Percentiles rank a stretch among this genome's conserved stretches.
Conservation (phyloP, 2,888 invertebrate genomes). For the Acanthosepion lycidas region DNA sequence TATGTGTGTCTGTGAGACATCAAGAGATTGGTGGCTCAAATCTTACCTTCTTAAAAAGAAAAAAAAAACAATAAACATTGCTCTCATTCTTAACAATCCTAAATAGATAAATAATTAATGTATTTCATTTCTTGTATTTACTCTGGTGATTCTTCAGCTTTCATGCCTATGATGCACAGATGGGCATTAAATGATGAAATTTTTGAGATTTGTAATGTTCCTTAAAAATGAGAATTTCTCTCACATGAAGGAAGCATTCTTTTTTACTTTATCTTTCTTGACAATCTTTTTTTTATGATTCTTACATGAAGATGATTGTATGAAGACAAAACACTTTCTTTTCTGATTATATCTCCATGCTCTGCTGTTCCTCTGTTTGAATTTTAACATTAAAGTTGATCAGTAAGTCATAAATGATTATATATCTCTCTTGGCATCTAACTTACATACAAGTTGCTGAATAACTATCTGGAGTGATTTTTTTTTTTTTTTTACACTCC, state of each 20-base stretch:
- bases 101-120: background rate
- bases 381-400: background rate
- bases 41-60: background rate
- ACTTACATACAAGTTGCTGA: background rate
- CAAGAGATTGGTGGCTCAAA: background rate
- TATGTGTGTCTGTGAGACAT: background rate
- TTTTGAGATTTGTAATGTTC: background rate
- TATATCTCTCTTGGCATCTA: background rate
- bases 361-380: background rate
- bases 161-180: too few species aligned
- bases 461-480: background rate
- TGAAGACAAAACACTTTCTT: background rate
- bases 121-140: background rate
- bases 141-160: background rate
- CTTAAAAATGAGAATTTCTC: background rate
- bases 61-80: background rate
- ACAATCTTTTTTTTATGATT: background rate
- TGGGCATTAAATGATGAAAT: background rate
- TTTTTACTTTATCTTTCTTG: background rate
- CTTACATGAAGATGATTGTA: background rate
- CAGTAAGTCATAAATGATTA: background rate
- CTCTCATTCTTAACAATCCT: background rate
- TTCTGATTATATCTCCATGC: background rate
- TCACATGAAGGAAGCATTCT: background rate
- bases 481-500: background rate